Evolutionary conservation across 2,113 vertebrate species (phyloP), one percentile per base, ranked within the genome.

Genomic region (Ciconia boyciana): DNA sequence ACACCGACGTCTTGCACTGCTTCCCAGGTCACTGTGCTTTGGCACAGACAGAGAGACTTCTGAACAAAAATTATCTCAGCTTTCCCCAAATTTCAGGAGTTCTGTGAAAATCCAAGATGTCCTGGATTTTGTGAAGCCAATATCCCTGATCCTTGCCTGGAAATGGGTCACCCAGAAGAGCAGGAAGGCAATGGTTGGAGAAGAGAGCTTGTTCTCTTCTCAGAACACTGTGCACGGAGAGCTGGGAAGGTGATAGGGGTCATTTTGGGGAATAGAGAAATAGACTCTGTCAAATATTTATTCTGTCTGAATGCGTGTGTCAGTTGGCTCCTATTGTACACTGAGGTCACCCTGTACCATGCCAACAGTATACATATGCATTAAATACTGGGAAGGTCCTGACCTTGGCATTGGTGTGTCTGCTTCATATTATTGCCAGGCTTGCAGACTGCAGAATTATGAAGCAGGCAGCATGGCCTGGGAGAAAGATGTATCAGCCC

Each of bases 241-340:
- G 70, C 78, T 21, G 11, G 84, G 41, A 87, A 95, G 74, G 89
- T 89, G 96, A 82, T 31, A 96, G 90, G 46, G 92, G 94, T 96
- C 92, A 95, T 83, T 80, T 83, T 21, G 82, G 92, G 96, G 36
- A 94, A 94, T 3, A 88, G 90, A 93, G 83, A 94, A 94, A 92
- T 91, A 93, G 94, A 46, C 36, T 87, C 60, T 69, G 41, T 86
- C 96, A 97, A 96, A 96, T 96, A 96, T 97, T 97, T 97, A 93
- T 94, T 95, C 90, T 96, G 87, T 77, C 87, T 92, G 70, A 85
- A 85, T 36, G 49, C 79, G 70, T 83, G 89, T 94, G 61, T 49
- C 6, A 0, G 57, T 54, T 72, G 80, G 85, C 64, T 94, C 39
- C 90, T 61, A 32, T 83, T 76, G 77, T 41, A 87, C 54, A 52